A percentile compares a stretch with the other conserved stretches of the same genome.
These are phyloP conservation scores for Oncorhynchus nerka DNA, from an alignment of 2,113 vertebrate species.

Conservation along the genomic window DNA sequence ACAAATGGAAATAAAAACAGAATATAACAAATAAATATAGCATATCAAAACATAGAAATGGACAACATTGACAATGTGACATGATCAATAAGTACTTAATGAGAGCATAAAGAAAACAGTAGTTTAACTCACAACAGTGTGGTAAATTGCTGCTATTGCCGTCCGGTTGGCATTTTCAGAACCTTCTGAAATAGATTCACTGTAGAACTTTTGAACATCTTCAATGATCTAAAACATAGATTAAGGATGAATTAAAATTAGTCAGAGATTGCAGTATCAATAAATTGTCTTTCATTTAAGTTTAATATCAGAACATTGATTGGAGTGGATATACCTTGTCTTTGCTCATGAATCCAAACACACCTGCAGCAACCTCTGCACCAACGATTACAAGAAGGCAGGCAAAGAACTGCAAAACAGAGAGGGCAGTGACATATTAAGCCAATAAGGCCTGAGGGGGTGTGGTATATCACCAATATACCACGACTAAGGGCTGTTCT, in stretches of 20 bases:
- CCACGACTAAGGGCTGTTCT: too few relatives aligned
- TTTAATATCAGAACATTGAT: neutral
- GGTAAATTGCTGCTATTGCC: constrained; percentile 47
- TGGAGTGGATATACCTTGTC: constrained; percentile 70
- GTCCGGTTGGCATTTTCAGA: constrained; percentile 55
- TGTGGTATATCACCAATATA: too few relatives aligned
- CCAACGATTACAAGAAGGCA: constrained; percentile 95
- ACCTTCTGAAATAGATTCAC: constrained; percentile 62
- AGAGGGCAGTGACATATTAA: constrained; percentile 19
- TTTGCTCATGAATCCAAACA: constrained; percentile 93
- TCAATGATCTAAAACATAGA: constrained; percentile 77
- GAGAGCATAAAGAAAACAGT: neutral
- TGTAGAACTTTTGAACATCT: constrained; percentile 85
- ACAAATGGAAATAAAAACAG: neutral
- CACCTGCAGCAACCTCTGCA: constrained; percentile 90
- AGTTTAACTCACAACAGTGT: constrained; percentile 59
- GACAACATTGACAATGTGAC: neutral
- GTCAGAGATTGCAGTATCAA: neutral
- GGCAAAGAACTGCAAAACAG: constrained; percentile 86
- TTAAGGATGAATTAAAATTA: neutral
- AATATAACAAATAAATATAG: neutral
- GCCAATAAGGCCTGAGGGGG: too few relatives aligned
- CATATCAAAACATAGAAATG: too few relatives aligned
- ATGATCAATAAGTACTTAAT: too few relatives aligned
- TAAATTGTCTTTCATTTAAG: neutral